Evolutionary conservation across 37 sponge, comb jelly and placozoan species (phyloP).

Genomic region (Halisarca cf. caerulea): DNA sequence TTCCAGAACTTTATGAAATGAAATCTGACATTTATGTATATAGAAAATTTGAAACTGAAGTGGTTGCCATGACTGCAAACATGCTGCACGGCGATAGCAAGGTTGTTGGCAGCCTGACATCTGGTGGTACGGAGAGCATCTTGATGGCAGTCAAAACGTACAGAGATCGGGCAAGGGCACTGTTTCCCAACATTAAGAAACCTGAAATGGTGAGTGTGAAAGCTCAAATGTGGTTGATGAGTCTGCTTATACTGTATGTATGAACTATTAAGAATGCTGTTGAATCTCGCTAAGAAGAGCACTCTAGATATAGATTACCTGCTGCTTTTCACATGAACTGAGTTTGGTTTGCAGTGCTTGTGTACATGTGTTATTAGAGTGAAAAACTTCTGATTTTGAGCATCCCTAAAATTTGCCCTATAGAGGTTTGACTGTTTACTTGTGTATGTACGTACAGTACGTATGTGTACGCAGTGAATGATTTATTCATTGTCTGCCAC

Average conservation of each 20-base stretch:
- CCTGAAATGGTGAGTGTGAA: slow-evolving; percentile 67
- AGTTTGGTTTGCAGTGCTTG: too few relatives aligned
- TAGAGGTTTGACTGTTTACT: too few relatives aligned
- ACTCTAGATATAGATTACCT: neutral
- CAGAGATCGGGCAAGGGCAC: slow-evolving; percentile 71
- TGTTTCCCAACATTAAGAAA: slow-evolving; percentile 69
- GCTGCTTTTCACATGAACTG: too few relatives aligned
- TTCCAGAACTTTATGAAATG: too few relatives aligned
- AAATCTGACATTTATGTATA: neutral
- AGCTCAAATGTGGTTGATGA: slow-evolving; percentile 2
- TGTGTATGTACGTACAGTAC: too few relatives aligned
- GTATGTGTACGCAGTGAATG: slow-evolving; percentile 13
- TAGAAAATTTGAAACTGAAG: slow-evolving; percentile 78
- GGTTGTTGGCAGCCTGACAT: slow-evolving; percentile 54
- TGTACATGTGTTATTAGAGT: too few relatives aligned
- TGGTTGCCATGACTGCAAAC: slow-evolving; percentile 42
- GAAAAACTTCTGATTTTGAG: too few relatives aligned
- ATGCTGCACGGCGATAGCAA: slow-evolving; percentile 19
- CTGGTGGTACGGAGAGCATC: slow-evolving; percentile 94
- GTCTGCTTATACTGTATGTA: slow-evolving; percentile 6
- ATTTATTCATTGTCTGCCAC: neutral
- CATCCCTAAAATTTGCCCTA: too few relatives aligned
- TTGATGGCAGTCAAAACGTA: slow-evolving; percentile 89
- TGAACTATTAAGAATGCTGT: neutral
- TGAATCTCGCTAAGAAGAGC: neutral